Evolutionary conservation across 2,113 vertebrate genomes (phyloP).

Genomic region (Strix uralensis): DNA sequence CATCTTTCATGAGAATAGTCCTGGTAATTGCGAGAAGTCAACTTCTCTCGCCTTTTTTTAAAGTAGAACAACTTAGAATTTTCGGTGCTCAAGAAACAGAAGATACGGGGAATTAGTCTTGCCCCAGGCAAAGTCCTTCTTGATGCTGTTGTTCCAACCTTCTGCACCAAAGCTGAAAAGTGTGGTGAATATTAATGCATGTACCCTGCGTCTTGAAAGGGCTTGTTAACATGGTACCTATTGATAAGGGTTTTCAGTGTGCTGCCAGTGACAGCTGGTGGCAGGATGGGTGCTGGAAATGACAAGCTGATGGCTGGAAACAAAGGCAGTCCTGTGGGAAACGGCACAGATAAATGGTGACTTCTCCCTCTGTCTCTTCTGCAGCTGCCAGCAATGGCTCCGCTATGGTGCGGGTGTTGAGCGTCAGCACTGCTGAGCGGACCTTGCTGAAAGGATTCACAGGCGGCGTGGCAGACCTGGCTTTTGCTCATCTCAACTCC

Average conservation of each 20-base stretch:
- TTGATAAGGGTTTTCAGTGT: too few relatives aligned
- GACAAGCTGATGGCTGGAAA: background rate
- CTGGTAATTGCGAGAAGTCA: background rate
- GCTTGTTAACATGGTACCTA: background rate
- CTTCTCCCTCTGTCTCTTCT: background rate
- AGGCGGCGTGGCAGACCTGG: constrained; percentile 90
- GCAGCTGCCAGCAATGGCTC: constrained; percentile 89
- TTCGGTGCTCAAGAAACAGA: background rate
- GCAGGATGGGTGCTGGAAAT: background rate
- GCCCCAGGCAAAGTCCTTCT: background rate
- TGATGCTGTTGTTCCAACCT: rapidly evolving
- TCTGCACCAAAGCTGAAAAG: background rate
- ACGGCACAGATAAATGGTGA: background rate
- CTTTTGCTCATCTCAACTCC: constrained; percentile 96
- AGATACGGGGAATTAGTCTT: background rate
- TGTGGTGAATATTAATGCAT: background rate
- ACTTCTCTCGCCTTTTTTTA: background rate
- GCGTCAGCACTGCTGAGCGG: constrained; percentile 84
- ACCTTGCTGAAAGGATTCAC: constrained; percentile 94
- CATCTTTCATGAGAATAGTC: background rate
- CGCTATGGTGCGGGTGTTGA: constrained; percentile 93
- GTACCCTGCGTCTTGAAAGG: background rate
- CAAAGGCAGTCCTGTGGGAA: background rate
- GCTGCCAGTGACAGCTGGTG: background rate
- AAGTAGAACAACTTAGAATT: background rate